Evolutionary conservation across 1,140 invertebrate genomes (phyloP).

Genomic region (Homalodisca vitripennis): DNA sequence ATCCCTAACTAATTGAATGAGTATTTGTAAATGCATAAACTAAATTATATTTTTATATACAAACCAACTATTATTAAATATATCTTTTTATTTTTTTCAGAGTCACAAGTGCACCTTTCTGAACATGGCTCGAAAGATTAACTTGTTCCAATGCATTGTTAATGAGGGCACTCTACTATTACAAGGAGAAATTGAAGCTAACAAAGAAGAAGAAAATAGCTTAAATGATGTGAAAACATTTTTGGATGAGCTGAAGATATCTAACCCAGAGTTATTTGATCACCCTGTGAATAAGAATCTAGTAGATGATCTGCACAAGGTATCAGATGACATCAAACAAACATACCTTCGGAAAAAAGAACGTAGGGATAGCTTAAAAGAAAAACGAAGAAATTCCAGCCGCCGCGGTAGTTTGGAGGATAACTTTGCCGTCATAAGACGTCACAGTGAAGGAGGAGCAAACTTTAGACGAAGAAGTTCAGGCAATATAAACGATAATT

Average conservation of each 20-base stretch:
- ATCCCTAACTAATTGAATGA: too few species aligned
- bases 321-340: conserved; percentile 18
- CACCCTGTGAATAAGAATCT: not conserved
- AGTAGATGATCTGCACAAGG: conserved; percentile 1
- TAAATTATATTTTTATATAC: too few species aligned
- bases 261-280: not conserved
- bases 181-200: not conserved
- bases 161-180: not conserved
- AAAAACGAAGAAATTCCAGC: conserved; percentile 1
- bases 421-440: not conserved
- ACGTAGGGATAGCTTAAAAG: conserved; percentile 1
- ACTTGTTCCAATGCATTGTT: conserved; percentile 14
- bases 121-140: conserved; percentile 6
- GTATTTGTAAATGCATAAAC: too few species aligned
- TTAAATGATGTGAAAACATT: not conserved
- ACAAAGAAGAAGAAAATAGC: not conserved
- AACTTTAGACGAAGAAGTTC: conserved; percentile 65
- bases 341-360: conserved; percentile 12
- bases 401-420: not conserved
- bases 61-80: too few species aligned
- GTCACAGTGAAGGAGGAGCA: conserved; percentile 65
- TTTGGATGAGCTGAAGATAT: conserved; percentile 2
- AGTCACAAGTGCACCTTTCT: conserved; percentile 8
- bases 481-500: not conserved
- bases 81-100: conserved; percentile 12